Evolutionary conservation across 2,797 vertebrate species (phyloP).

Genomic region (Ficedula albicollis): DNA sequence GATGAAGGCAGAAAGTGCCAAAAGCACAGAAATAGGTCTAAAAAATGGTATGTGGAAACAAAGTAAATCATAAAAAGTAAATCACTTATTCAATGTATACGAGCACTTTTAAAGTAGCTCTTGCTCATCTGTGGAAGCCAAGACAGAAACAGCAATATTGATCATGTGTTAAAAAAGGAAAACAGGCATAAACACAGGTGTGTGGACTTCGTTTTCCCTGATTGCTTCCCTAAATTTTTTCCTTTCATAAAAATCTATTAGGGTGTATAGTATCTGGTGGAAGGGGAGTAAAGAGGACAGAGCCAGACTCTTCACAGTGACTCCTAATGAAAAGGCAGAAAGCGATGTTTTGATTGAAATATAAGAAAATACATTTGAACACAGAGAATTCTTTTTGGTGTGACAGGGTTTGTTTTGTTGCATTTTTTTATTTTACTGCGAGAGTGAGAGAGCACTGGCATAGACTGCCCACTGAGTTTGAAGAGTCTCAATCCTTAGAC

Average conservation of each 20-base stretch:
- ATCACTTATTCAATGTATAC: not conserved
- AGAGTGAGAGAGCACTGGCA: not conserved
- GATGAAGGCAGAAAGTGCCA: not conserved
- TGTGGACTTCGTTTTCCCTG: not conserved
- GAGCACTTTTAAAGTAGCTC: not conserved
- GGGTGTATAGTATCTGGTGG: not conserved
- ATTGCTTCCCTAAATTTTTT: not conserved
- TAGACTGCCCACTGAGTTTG: not conserved
- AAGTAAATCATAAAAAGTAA: not conserved
- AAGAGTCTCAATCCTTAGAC: not conserved
- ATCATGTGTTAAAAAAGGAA: not conserved
- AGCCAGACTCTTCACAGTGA: not conserved
- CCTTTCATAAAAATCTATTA: not conserved
- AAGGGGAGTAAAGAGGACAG: not conserved
- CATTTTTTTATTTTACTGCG: not conserved
- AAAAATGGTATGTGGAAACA: not conserved
- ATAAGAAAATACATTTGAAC: not conserved
- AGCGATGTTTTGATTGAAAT: not conserved
- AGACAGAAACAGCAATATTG: not conserved
- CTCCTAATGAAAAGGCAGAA: not conserved
- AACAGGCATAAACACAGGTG: not conserved
- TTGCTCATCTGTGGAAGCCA: not conserved
- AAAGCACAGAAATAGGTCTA: not conserved
- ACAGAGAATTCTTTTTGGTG: rapidly evolving
- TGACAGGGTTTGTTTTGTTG: not conserved